Percentiles rank a stretch among this genome's conserved stretches.
These are phyloP conservation scores for Galemys pyrenaicus DNA, from an alignment of 2,113 vertebrate genomes.

Conservation along the genomic window DNA sequence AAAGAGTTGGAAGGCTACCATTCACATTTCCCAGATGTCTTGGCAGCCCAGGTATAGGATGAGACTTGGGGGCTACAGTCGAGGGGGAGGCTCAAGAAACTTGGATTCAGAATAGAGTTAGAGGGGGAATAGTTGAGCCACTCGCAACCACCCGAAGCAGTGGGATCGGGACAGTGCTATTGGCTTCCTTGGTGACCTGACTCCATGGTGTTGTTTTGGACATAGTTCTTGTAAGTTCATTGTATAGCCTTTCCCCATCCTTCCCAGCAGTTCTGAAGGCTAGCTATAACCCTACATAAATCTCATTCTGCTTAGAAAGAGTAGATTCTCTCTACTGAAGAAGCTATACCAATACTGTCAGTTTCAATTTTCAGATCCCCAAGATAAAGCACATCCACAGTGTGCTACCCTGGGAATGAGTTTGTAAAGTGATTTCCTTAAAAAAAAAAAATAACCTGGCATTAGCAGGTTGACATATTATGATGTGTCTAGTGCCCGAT, in stretches of 20 bases:
- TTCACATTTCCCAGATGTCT: background rate
- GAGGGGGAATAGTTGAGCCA: rapidly evolving
- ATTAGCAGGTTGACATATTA: background rate
- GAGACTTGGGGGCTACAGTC: background rate
- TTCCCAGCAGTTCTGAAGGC: background rate
- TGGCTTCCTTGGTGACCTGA: background rate
- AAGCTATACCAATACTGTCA: too few relatives aligned
- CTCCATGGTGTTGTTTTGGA: background rate
- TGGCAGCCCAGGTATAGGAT: background rate
- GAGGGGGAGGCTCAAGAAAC: background rate
- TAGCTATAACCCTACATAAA: background rate
- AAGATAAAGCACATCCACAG: background rate
- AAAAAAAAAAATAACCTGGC: background rate
- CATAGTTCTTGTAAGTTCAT: background rate
- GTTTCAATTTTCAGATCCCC: background rate
- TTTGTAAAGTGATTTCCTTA: background rate
- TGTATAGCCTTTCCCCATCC: background rate
- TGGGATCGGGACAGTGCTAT: too few relatives aligned
- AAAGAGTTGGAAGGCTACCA: background rate
- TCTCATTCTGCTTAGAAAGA: background rate
- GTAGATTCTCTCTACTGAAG: background rate
- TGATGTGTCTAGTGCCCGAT: background rate
- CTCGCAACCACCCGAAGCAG: background rate
- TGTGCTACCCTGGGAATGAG: background rate
- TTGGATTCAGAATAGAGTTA: background rate